A percentile compares a stretch with the other conserved stretches of the same genome.
Conservation (phyloP, 2,888 invertebrate species). For the Drosophila demipolita region DNA sequence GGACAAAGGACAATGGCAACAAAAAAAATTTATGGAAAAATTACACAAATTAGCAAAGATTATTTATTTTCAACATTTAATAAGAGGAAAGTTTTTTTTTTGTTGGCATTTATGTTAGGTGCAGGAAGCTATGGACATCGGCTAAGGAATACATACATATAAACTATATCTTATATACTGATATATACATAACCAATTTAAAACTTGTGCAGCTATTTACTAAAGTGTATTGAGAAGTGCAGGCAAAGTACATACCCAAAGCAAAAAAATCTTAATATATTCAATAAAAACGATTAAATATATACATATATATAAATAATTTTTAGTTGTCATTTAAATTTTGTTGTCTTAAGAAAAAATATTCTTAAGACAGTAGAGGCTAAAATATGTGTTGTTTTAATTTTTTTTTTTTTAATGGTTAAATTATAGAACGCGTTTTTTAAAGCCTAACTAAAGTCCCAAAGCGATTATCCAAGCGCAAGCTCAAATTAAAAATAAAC, state of each 20-base stretch:
- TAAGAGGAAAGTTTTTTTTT: conserved; percentile 49
- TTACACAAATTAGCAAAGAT: conserved; percentile 29
- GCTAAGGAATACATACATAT: conserved; percentile 64
- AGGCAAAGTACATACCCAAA: conserved; percentile 8
- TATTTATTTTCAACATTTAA: conserved; percentile 32
- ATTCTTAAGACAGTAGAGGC: not conserved
- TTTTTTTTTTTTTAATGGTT: not conserved
- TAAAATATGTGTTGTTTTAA: no score
- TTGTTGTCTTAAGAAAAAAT: not conserved
- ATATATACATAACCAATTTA: conserved; percentile 35
- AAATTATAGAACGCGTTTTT: not conserved
- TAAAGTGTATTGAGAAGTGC: conserved; percentile 9
- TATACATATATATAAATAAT: not conserved
- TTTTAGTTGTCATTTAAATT: not conserved
- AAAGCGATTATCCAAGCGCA: conserved; percentile 20
- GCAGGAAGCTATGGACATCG: conserved; percentile 40
- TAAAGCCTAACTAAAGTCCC: conserved; percentile 2
- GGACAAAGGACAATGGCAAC: conserved; percentile 37
- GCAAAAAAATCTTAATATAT: conserved; percentile 8
- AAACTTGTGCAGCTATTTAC: conserved; percentile 22
- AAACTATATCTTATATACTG: conserved; percentile 30
- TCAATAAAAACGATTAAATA: not conserved
- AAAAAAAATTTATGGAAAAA: conserved; percentile 17
- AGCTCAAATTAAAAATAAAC: conserved; percentile 54
- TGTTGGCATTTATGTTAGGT: conserved; percentile 43